A percentile compares a stretch with the other conserved stretches of the same genome.
phyloP scores from a whole-genome alignment of 2,888 invertebrate genomes.

The Drosophila parthenogenetica region DNA sequence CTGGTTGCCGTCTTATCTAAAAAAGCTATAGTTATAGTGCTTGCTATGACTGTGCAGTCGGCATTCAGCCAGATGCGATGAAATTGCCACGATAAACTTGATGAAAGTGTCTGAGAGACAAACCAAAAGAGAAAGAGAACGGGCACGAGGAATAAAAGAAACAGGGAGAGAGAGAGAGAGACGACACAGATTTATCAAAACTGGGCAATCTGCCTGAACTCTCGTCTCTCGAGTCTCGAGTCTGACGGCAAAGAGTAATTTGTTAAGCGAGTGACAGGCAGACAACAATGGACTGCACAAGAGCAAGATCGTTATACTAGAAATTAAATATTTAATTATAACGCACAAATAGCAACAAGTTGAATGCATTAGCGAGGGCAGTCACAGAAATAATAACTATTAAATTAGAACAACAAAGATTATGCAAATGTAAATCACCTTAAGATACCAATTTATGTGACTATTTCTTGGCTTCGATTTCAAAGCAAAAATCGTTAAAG shows the following conservation, averaged over 20 bases:
- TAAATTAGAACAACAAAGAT: neutral
- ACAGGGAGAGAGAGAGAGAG: conserved; percentile 13
- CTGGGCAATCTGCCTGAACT: conserved; percentile 75
- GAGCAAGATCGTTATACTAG: conserved; percentile 19
- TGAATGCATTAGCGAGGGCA: conserved; percentile 15
- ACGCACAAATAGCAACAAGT: conserved; percentile 30
- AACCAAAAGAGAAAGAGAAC: conserved; percentile 15
- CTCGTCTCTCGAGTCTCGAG: conserved; percentile 32
- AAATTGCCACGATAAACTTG: conserved; percentile 76
- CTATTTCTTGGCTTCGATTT: too few species aligned
- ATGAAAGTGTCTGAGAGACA: conserved; percentile 68
- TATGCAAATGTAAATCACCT: neutral
- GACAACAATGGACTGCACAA: conserved; percentile 36
- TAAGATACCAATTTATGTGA: too few species aligned
- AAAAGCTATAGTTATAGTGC: conserved; percentile 5
- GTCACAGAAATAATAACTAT: conserved; percentile 1
- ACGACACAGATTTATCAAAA: conserved; percentile 68
- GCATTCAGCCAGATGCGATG: conserved; percentile 64
- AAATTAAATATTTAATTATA: conserved; percentile 48
- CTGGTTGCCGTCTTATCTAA: conserved; percentile 3
- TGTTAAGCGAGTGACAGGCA: conserved; percentile 66
- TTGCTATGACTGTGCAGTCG: conserved; percentile 35
- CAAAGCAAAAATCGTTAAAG: too few species aligned
- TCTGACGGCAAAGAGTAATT: conserved; percentile 57
- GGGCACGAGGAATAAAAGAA: neutral